phyloP scores from a whole-genome alignment of 2,797 vertebrate genomes.

The Thunnus albacares region DNA sequence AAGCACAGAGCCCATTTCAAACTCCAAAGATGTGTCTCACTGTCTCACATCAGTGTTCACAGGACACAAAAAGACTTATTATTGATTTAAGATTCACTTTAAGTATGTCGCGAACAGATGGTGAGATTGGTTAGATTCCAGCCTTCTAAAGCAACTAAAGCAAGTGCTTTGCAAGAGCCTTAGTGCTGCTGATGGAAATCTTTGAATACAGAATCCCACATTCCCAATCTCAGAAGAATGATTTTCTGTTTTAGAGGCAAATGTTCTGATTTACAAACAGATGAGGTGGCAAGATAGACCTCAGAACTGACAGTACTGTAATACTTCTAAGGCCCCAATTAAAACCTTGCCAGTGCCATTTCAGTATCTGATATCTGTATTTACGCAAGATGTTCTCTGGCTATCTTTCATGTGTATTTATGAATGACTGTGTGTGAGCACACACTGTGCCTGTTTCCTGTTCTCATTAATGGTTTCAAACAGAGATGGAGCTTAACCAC shows the following conservation, averaged over 20 bases:
- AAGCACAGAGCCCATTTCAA: slow-evolving; percentile 17
- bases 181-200: slow-evolving; percentile 15
- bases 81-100: slow-evolving; percentile 12
- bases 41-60: background rate
- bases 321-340: slow-evolving; percentile 12
- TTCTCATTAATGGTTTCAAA: slow-evolving; percentile 45
- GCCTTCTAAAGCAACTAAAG: slow-evolving; percentile 5
- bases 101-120: slow-evolving; percentile 42
- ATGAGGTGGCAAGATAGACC: slow-evolving; percentile 9
- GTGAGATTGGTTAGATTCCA: background rate
- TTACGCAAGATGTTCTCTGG: slow-evolving; percentile 29
- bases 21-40: slow-evolving; percentile 9
- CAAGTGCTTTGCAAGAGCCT: slow-evolving; percentile 8
- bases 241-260: slow-evolving; percentile 8
- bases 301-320: slow-evolving; percentile 5
- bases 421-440: slow-evolving; percentile 57
- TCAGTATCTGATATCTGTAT: slow-evolving; percentile 32
- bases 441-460: slow-evolving; percentile 46
- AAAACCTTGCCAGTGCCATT: background rate
- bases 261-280: slow-evolving; percentile 46
- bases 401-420: slow-evolving; percentile 29
- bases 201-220: background rate
- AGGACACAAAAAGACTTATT: slow-evolving; percentile 9
- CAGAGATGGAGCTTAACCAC: slow-evolving; percentile 32
- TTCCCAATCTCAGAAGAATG: slow-evolving; percentile 13